phyloP scores from a whole-genome alignment of 2,797 vertebrate genomes.

The Myripristis jacobus region DNA sequence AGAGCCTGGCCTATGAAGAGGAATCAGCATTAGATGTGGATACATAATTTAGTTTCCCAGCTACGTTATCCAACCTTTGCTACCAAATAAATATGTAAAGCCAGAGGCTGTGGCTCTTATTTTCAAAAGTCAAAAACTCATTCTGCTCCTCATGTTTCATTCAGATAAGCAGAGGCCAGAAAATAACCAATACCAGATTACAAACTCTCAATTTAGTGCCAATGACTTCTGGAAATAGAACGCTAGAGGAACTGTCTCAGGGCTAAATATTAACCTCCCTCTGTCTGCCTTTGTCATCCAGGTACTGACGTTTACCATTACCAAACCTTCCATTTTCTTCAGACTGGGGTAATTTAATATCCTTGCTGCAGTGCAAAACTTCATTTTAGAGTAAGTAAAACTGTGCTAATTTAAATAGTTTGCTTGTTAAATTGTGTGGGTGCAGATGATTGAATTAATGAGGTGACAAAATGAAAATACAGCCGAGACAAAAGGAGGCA shows the following conservation, averaged over 20 bases:
- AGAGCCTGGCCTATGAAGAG: slow-evolving; percentile 58
- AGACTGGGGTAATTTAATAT: neutral
- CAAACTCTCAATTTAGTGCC: slow-evolving; percentile 57
- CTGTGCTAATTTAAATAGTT: neutral
- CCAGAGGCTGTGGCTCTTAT: slow-evolving; percentile 50
- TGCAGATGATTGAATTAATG: neutral
- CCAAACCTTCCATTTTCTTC: neutral
- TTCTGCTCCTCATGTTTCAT: slow-evolving; percentile 70
- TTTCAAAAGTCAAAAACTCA: slow-evolving; percentile 65
- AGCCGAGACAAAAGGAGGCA: slow-evolving; percentile 9
- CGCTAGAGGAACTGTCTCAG: slow-evolving; percentile 14
- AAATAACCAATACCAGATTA: slow-evolving; percentile 69
- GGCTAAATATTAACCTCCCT: slow-evolving; percentile 32
- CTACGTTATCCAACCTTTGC: slow-evolving; percentile 73
- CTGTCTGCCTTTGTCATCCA: slow-evolving; percentile 26
- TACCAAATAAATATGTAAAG: slow-evolving; percentile 79
- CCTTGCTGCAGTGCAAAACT: neutral
- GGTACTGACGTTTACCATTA: slow-evolving; percentile 18
- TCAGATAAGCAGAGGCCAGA: slow-evolving; percentile 70
- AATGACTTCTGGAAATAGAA: slow-evolving; percentile 37
- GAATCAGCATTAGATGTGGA: slow-evolving; percentile 64
- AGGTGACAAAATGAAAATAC: slow-evolving; percentile 2
- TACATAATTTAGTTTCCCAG: slow-evolving; percentile 76
- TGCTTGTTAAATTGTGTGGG: neutral
- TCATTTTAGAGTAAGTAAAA: neutral